Base-by-base conservation (phyloP, 2,888 invertebrate genomes). In the Terebella lapidaria region DNA sequence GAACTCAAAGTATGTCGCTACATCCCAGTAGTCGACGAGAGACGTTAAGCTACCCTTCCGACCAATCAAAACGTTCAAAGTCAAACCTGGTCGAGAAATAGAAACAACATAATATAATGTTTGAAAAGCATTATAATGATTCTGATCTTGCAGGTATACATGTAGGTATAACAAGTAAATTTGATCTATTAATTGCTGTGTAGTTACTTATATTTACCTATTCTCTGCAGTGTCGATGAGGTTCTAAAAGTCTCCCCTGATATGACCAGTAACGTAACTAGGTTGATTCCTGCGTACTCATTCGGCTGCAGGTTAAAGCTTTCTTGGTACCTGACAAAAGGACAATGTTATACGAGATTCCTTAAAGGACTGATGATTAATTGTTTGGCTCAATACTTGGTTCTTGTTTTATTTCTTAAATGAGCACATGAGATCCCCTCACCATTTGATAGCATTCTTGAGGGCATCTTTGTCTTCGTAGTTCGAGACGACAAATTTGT, bases 241-340 rank as follows among this genome's bases (percentile, higher is more conserved):
- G 73, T 73, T 60, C 90, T 89, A 77, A 99, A 94, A 77, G 94
- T 92, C 80, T 94, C 92, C 56, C 99, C 97, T 68, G 91, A 92
- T 72, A 97, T 95, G 59, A 97, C 95, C 61, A 99, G 84, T 46
- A 99, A 84, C 1, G 99, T 99, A 42, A 97, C 97, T 73, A 99
- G 85, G 84, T 99, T 99, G 65, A 99, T 96, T 59, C 97, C 99
- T 27, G 97, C 96, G 83, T 97, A 99, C 83, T 97, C 97, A 81
- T 97, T 94, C 1, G 96, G 97, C 79, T 97, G 96, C 53, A 95
- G 90, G 81, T 96, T 94, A 80, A 99, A 99, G 54, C 79, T 95
- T 82, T 93, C 92, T 71, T 94, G 86, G 79, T 96, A 96, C 80
- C 81, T 81, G 64, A 20, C 10, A 49, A 22, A 49, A n/a, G n/a